Percentiles rank a stretch among this genome's conserved stretches.
These are phyloP conservation scores for Bibio marci DNA, from an alignment of 2,888 invertebrate genomes.

Conservation along the genomic window DNA sequence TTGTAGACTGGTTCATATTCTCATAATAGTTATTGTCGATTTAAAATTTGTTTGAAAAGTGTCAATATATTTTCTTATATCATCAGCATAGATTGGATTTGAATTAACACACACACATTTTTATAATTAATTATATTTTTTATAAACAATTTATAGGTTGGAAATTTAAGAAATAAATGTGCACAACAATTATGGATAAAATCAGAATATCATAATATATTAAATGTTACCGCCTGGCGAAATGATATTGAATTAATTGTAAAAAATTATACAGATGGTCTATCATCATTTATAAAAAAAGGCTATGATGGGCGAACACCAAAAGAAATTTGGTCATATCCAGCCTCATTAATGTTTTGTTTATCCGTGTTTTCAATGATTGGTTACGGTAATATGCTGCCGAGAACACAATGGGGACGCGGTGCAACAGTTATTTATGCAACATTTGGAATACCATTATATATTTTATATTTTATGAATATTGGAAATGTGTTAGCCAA, in stretches of 20 bases:
- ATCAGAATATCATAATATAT: constrained; percentile 45
- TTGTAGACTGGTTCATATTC: too few relatives aligned
- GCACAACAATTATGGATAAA: constrained; percentile 51
- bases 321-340: constrained; percentile 67
- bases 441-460: constrained; percentile 72
- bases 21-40: too few relatives aligned
- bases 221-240: constrained; percentile 48
- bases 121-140: too few relatives aligned
- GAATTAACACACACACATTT: too few relatives aligned
- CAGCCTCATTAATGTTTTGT: constrained; percentile 77
- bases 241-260: constrained; percentile 42
- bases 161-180: constrained; percentile 36
- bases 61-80: too few relatives aligned
- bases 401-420: constrained; percentile 67
- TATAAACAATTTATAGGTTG: too few relatives aligned
- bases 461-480: constrained; percentile 72
- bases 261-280: constrained; percentile 45
- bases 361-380: constrained; percentile 83
- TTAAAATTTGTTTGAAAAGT: too few relatives aligned
- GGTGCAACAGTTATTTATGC: constrained; percentile 72
- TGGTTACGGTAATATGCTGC: constrained; percentile 76
- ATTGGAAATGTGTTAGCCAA: constrained; percentile 77
- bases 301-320: constrained; percentile 56
- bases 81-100: too few relatives aligned
- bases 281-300: constrained; percentile 43